A percentile compares a stretch with the other conserved stretches of the same genome.
Conservation (phyloP, 2,888 invertebrate genomes). For the Drosophila parthenogenetica region DNA sequence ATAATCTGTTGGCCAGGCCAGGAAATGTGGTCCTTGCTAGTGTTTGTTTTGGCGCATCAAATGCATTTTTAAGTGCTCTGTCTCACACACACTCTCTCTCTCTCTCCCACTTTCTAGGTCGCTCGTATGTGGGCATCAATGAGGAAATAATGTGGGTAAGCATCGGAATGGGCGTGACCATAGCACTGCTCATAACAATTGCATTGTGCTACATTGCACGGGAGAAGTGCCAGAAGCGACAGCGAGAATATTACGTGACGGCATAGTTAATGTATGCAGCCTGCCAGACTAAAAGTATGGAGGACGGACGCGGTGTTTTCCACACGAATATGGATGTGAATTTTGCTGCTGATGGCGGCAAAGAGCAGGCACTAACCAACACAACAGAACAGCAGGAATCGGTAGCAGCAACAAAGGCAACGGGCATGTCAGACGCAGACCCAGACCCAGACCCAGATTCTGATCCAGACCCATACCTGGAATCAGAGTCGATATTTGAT, state of each 20-base stretch:
- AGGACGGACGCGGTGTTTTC: slow-evolving; percentile 4
- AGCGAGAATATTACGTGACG: slow-evolving; percentile 90
- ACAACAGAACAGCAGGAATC: not conserved
- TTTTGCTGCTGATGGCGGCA: slow-evolving; percentile 11
- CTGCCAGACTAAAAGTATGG: slow-evolving; percentile 34
- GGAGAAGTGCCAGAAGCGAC: slow-evolving; percentile 92
- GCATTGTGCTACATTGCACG: slow-evolving; percentile 92
- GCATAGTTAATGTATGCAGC: slow-evolving; percentile 86
- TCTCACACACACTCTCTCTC: not conserved
- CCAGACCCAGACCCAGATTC: slow-evolving; percentile 8
- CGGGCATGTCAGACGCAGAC: not conserved
- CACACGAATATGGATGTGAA: slow-evolving; percentile 30
- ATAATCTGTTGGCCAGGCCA: slow-evolving; percentile 8
- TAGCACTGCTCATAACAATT: slow-evolving; percentile 92
- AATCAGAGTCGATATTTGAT: slow-evolving; percentile 11
- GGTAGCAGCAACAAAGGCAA: slow-evolving; percentile 11
- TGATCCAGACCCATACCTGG: not conserved
- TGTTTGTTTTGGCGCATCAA: slow-evolving; percentile 1
- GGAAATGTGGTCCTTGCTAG: not conserved
- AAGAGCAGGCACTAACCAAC: slow-evolving; percentile 12
- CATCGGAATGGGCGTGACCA: slow-evolving; percentile 89
- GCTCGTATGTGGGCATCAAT: slow-evolving; percentile 93
- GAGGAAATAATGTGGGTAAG: slow-evolving; percentile 96
- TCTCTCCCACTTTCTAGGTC: slow-evolving; percentile 86
- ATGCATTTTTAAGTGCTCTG: not conserved